Evolutionary conservation across 2,113 vertebrate genomes (phyloP).

Genomic region (Forbesichthys papilliferus): DNA sequence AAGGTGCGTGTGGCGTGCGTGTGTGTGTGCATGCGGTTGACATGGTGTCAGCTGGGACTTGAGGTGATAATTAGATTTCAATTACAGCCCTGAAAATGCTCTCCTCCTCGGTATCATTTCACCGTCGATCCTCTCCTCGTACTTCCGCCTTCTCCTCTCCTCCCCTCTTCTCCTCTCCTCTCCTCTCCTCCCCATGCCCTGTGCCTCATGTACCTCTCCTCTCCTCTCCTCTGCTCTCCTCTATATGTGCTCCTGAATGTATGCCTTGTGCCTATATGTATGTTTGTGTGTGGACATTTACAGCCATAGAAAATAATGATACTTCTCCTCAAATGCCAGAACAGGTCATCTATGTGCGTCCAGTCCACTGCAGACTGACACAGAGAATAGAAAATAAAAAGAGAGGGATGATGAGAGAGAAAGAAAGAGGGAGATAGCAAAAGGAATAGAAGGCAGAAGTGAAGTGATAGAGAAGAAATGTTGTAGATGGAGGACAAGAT

Average conservation of each 20-base stretch:
- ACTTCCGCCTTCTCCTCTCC: neutral
- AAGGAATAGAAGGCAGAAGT: constrained; percentile 39
- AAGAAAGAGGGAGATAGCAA: constrained; percentile 13
- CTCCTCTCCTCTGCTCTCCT: neutral
- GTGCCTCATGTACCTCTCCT: neutral
- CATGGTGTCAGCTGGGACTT: constrained; percentile 62
- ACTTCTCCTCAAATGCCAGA: constrained; percentile 69
- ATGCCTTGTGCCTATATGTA: constrained; percentile 14
- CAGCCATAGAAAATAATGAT: constrained; percentile 61
- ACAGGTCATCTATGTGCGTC: constrained; percentile 61
- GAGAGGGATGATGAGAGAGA: constrained; percentile 6
- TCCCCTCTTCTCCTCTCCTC: constrained; percentile 5
- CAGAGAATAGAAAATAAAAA: constrained; percentile 30
- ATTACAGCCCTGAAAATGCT: constrained; percentile 67
- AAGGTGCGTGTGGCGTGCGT: constrained; percentile 1
- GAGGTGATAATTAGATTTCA: constrained; percentile 79
- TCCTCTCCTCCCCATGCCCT: neutral
- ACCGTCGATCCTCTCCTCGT: neutral
- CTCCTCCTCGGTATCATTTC: constrained; percentile 53
- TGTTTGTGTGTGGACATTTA: constrained; percentile 59
- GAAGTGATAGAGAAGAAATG: neutral
- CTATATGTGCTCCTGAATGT: neutral
- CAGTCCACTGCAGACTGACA: constrained; percentile 68
- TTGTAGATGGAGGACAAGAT: neutral
- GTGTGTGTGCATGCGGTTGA: constrained; percentile 16